Percentiles rank a stretch among this genome's conserved stretches.
Evolutionary conservation across 2,888 invertebrate species (phyloP).

Genomic region (Deilephila elpenor): DNA sequence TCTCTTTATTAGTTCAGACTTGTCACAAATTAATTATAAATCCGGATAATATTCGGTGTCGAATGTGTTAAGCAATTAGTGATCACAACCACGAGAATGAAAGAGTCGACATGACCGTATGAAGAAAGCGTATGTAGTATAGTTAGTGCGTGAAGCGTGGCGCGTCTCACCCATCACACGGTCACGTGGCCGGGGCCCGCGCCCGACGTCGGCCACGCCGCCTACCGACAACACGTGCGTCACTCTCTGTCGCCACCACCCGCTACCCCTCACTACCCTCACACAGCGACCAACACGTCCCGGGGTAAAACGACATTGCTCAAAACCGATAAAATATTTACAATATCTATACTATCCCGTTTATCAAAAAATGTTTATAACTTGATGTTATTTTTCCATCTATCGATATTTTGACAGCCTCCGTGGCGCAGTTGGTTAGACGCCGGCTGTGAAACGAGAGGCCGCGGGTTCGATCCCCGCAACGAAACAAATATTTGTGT

Average conservation of each 20-base stretch:
- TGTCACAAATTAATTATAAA: background rate
- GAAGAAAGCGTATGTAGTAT: slow-evolving; percentile 22
- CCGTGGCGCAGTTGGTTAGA: no score
- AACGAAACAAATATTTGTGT: no score
- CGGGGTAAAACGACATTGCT: background rate
- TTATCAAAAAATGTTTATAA: no score
- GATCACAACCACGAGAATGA: background rate
- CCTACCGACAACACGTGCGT: slow-evolving; percentile 71
- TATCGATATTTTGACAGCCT: no score
- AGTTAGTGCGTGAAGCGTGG: slow-evolving; percentile 45
- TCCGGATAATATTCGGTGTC: background rate
- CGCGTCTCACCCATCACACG: slow-evolving; percentile 82
- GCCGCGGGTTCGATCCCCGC: no score
- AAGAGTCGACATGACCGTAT: slow-evolving; percentile 4
- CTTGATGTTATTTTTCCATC: no score
- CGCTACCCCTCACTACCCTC: background rate
- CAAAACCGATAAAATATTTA: background rate
- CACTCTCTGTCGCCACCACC: slow-evolving; percentile 40
- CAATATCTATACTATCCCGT: background rate
- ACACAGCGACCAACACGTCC: background rate
- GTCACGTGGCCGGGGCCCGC: slow-evolving; percentile 80
- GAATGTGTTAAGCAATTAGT: slow-evolving; percentile 16
- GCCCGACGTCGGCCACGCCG: slow-evolving; percentile 71
- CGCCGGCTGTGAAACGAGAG: no score
- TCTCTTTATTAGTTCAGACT: no score